A percentile compares a stretch with the other conserved stretches of the same genome.
Evolutionary conservation across 2,888 invertebrate species (phyloP).

Genomic region (Ichneumoninae sp.): DNA sequence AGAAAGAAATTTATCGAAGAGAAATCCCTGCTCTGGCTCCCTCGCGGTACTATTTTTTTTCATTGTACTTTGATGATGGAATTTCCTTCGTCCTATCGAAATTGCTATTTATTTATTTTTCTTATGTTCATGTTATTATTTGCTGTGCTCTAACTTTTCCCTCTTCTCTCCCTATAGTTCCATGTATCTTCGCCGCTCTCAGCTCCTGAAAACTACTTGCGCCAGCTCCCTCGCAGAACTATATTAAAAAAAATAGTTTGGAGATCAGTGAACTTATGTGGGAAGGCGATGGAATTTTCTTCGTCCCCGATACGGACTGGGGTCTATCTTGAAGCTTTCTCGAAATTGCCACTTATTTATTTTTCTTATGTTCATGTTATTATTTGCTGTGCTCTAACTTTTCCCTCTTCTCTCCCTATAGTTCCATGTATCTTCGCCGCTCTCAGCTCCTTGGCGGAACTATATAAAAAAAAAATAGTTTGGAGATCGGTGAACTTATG

Average conservation of each 20-base stretch:
- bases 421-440: background rate
- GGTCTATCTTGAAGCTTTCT: background rate
- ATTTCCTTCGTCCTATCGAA: background rate
- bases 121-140: background rate
- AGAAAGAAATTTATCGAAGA: slow-evolving; percentile 1
- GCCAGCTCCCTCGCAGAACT: too few species aligned
- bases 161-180: slow-evolving; percentile 1
- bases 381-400: background rate
- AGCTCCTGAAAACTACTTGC: background rate
- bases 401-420: slow-evolving; percentile 18
- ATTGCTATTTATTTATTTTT: background rate
- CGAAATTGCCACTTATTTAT: background rate
- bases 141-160: background rate
- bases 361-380: background rate
- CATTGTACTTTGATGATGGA: background rate
- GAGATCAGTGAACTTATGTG: too few species aligned
- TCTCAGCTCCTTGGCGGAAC: background rate
- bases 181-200: slow-evolving; percentile 3
- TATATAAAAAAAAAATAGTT: background rate
- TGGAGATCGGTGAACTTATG: background rate
- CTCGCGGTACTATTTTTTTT: background rate
- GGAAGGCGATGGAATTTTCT: background rate
- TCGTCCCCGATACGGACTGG: background rate
- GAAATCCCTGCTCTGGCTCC: background rate
- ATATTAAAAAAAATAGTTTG: too few species aligned